A percentile compares a stretch with the other conserved stretches of the same genome.
Evolutionary conservation across 2,888 invertebrate genomes (phyloP).

Genomic region (Drosophila imparisetae): DNA sequence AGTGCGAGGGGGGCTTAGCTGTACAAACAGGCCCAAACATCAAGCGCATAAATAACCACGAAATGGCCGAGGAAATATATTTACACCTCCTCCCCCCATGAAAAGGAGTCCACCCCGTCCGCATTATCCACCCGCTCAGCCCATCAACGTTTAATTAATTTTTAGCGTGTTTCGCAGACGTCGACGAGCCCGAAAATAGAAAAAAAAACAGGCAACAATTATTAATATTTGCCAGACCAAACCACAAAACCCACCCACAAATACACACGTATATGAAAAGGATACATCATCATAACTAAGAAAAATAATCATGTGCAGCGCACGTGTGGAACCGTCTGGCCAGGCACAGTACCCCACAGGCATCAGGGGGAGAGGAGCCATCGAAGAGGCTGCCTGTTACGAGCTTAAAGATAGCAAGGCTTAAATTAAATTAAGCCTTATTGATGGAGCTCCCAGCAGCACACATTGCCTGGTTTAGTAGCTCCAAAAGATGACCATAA

Average conservation of each 20-base stretch:
- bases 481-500: conserved; percentile 48
- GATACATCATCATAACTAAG: conserved; percentile 79
- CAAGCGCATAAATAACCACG: conserved; percentile 79
- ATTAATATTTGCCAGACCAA: conserved; percentile 73
- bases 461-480: conserved; percentile 28
- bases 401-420: conserved; percentile 66
- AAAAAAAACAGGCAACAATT: conserved; percentile 70
- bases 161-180: conserved; percentile 77
- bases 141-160: conserved; percentile 77
- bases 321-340: conserved; percentile 51
- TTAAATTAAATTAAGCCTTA: conserved; percentile 80
- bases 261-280: conserved; percentile 45
- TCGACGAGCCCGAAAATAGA: conserved; percentile 53
- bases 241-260: conserved; percentile 18
- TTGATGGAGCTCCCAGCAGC: conserved; percentile 63
- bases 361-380: neutral
- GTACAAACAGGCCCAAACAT: conserved; percentile 58
- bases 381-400: conserved; percentile 10
- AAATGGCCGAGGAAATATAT: conserved; percentile 77
- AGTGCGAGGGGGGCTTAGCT: conserved; percentile 17
- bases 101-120: neutral
- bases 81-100: conserved; percentile 37
- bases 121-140: conserved; percentile 22
- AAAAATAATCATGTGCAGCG: conserved; percentile 72
- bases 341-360: neutral